Evolutionary conservation across 2,888 invertebrate genomes (phyloP).

Genomic region (Lasiommata megera): DNA sequence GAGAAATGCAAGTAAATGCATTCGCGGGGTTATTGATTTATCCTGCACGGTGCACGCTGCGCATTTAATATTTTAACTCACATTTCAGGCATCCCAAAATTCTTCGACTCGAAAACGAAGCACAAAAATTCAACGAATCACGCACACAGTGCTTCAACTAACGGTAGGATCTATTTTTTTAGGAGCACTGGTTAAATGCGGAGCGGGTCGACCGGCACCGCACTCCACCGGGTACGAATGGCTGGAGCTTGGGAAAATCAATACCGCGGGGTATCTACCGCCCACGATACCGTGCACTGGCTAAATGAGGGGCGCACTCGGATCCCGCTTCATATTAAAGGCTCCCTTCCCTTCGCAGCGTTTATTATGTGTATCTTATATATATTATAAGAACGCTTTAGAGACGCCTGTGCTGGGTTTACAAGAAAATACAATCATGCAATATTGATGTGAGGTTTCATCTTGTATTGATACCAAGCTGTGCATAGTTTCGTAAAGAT

Average conservation of each 20-base stretch:
- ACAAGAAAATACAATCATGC: too few species aligned
- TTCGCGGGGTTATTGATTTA: neutral
- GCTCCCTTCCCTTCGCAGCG: too few species aligned
- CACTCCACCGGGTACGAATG: neutral
- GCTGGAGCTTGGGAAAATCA: neutral
- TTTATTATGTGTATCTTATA: too few species aligned
- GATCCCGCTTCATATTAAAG: too few species aligned
- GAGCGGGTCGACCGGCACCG: neutral
- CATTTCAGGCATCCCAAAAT: neutral
- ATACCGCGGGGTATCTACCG: neutral
- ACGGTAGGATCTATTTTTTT: too few species aligned
- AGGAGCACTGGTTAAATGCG: neutral
- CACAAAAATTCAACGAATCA: neutral
- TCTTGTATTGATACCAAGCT: too few species aligned
- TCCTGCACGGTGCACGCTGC: too few species aligned
- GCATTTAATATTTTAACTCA: neutral
- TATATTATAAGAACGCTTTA: too few species aligned
- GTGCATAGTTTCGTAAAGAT: too few species aligned
- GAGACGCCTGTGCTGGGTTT: too few species aligned
- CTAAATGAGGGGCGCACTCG: too few species aligned
- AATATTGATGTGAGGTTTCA: too few species aligned
- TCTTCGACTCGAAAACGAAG: neutral
- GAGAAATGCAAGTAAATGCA: neutral
- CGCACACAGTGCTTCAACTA: neutral
- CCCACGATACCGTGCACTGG: neutral